Conservation (phyloP, 2,797 vertebrate species). For the Pseudotriccus pelzelni region DNA sequence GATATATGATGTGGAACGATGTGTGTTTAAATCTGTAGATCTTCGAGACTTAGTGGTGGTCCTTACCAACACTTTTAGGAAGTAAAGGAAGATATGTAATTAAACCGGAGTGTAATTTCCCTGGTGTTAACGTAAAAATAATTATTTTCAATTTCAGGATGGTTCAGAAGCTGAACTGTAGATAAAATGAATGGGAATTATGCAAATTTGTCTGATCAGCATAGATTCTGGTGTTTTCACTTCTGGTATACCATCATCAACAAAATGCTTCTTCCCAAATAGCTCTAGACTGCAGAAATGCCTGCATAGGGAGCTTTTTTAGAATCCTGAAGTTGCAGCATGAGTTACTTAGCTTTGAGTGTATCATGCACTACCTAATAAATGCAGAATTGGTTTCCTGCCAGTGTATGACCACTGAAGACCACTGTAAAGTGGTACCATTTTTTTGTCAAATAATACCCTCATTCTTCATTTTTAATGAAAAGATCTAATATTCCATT, state of each 20-base stretch:
- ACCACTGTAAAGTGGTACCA: background rate
- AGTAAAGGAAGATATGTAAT: background rate
- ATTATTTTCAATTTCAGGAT: conserved; percentile 1
- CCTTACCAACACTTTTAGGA: background rate
- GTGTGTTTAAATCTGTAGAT: background rate
- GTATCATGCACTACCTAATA: background rate
- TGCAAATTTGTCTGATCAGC: background rate
- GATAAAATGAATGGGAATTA: background rate
- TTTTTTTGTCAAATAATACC: background rate
- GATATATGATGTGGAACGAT: background rate
- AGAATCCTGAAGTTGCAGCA: background rate
- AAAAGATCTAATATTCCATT: background rate
- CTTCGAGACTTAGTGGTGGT: background rate
- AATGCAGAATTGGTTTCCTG: background rate
- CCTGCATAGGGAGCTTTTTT: background rate
- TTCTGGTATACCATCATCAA: background rate
- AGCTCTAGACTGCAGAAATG: background rate
- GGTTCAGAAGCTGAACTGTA: background rate
- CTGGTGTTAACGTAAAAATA: conserved; percentile 7
- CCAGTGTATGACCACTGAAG: background rate
- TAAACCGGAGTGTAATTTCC: conserved; percentile 7
- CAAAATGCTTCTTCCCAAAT: background rate
- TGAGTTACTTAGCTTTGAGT: background rate
- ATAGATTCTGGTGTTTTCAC: background rate
- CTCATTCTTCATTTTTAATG: background rate